Evolutionary conservation across 2,888 invertebrate species (phyloP).

Genomic region (Rhorus exstirpatorius): DNA sequence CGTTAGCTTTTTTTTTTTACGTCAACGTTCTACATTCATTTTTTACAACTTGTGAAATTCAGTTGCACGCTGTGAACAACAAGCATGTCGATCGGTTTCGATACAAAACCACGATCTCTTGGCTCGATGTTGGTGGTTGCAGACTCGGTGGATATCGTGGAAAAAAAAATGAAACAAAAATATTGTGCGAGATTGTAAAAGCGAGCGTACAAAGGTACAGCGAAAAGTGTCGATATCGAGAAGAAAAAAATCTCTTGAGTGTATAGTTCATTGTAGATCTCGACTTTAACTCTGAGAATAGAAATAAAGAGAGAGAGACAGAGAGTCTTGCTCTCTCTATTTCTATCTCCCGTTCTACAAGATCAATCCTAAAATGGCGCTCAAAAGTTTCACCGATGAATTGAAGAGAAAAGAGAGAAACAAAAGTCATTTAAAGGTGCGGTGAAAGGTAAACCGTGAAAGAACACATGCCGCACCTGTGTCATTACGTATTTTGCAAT

Average conservation of each 20-base stretch:
- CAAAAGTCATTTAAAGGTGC: constrained; percentile 69
- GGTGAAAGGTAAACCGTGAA: constrained; percentile 79
- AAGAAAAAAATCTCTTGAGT: constrained; percentile 21
- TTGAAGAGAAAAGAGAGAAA: constrained; percentile 73
- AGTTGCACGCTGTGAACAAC: background rate
- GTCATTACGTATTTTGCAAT: constrained; percentile 38
- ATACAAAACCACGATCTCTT: constrained; percentile 14
- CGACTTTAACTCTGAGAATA: too few relatives aligned
- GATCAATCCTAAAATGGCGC: constrained; percentile 19
- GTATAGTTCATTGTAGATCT: constrained; percentile 12
- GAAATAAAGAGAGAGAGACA: too few relatives aligned
- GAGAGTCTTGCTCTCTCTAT: constrained; percentile 9
- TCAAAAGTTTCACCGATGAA: constrained; percentile 44
- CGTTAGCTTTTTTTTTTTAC: background rate
- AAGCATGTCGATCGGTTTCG: background rate
- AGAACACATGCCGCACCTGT: constrained; percentile 68
- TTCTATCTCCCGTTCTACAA: constrained; percentile 9
- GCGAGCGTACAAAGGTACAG: constrained; percentile 5
- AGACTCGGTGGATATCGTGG: constrained; percentile 3
- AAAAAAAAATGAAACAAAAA: constrained; percentile 7
- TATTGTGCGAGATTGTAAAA: constrained; percentile 5
- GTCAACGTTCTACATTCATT: constrained; percentile 6
- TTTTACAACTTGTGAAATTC: constrained; percentile 29
- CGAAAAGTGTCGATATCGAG: constrained; percentile 18
- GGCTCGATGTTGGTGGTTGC: background rate